Evolutionary conservation across 2,797 vertebrate species (phyloP).

Genomic region (Pseudomugil tenellus): DNA sequence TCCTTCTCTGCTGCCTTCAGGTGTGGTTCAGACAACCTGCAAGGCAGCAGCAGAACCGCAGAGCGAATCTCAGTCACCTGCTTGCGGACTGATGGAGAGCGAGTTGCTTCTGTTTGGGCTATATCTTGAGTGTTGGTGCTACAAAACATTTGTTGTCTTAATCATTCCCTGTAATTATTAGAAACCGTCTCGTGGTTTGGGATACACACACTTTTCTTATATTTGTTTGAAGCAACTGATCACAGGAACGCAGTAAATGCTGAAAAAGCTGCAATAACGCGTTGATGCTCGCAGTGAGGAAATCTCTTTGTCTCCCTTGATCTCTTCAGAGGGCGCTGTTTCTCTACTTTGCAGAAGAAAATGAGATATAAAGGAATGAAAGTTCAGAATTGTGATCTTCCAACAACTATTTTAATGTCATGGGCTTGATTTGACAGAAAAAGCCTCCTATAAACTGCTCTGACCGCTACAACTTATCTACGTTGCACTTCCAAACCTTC

Average conservation of each 20-base stretch:
- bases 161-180: slow-evolving; percentile 1
- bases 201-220: slow-evolving; percentile 7
- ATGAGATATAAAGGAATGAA: slow-evolving; percentile 12
- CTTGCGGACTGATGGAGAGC: slow-evolving; percentile 14
- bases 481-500: slow-evolving; percentile 31
- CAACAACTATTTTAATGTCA: slow-evolving; percentile 10
- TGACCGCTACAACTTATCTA: slow-evolving; percentile 24
- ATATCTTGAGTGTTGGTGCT: background rate
- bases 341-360: slow-evolving; percentile 5
- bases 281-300: slow-evolving; percentile 25
- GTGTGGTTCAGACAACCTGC: slow-evolving; percentile 75
- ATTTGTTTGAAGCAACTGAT: slow-evolving; percentile 6
- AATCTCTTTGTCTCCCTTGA: slow-evolving; percentile 50
- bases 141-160: background rate
- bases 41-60: slow-evolving; percentile 57
- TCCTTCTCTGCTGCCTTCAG: slow-evolving; percentile 57
- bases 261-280: slow-evolving; percentile 46
- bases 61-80: slow-evolving; percentile 42
- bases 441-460: slow-evolving; percentile 26
- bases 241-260: slow-evolving; percentile 31
- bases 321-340: slow-evolving; percentile 70
- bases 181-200: slow-evolving; percentile 7
- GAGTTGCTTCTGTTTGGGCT: background rate
- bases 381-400: slow-evolving; percentile 20
- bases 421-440: background rate